Conservation (phyloP, 2,888 invertebrate species). For the Tanytarsus gracilentus region DNA sequence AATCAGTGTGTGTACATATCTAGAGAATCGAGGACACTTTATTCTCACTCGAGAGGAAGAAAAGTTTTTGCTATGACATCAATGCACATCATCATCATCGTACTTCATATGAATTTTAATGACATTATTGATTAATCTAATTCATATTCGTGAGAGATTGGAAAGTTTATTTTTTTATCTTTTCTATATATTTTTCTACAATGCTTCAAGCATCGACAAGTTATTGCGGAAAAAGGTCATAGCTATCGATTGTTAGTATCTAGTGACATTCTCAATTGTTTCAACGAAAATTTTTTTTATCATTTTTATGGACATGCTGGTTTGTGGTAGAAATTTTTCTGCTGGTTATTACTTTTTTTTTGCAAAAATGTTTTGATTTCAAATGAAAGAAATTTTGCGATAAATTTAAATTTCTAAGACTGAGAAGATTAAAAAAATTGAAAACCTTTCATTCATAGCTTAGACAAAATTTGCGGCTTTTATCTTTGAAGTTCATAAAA, state of each 20-base stretch:
- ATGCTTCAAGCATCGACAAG: too few relatives aligned
- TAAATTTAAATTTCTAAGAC: too few relatives aligned
- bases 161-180: constrained; percentile 5
- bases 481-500: too few relatives aligned
- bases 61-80: background rate
- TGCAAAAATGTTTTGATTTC: too few relatives aligned
- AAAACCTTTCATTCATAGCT: too few relatives aligned
- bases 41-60: background rate
- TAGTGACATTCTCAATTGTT: background rate
- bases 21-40: background rate
- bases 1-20: too few relatives aligned
- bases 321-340: background rate
- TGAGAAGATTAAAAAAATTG: too few relatives aligned
- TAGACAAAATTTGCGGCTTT: too few relatives aligned
- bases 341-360: background rate
- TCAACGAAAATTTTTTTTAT: background rate
- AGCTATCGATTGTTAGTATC: too few relatives aligned
- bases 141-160: constrained; percentile 16
- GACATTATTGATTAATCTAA: constrained; percentile 24
- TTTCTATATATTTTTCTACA: background rate
- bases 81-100: too few relatives aligned
- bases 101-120: constrained; percentile 18
- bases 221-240: too few relatives aligned
- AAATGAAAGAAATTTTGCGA: too few relatives aligned
- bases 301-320: background rate